These are phyloP conservation scores for Nesidiocoris tenuis DNA, from an alignment of 2,888 invertebrate genomes.

Conservation along the genomic window DNA sequence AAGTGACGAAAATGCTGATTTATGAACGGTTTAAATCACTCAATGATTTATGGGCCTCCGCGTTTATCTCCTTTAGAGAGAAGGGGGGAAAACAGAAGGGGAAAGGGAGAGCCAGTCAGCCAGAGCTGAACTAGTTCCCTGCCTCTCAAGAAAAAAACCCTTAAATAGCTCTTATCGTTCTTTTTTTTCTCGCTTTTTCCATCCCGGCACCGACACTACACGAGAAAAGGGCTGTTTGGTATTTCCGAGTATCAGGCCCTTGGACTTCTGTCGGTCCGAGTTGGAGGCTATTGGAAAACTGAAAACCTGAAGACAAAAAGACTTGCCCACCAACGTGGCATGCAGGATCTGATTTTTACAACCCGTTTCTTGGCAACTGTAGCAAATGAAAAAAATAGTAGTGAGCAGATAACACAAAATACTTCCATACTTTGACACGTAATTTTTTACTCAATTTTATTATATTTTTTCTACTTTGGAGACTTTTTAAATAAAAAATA, in stretches of 20 bases:
- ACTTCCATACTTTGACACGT: too few relatives aligned
- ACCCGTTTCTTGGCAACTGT: neutral
- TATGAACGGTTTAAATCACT: constrained; percentile 41
- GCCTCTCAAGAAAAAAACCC: neutral
- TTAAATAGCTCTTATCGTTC: constrained; percentile 14
- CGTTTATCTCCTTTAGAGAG: constrained; percentile 31
- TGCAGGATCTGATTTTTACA: neutral
- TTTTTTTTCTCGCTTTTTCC: neutral
- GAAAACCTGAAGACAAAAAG: neutral
- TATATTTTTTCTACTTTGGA: too few relatives aligned
- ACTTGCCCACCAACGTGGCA: neutral
- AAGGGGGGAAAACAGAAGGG: constrained; percentile 24
- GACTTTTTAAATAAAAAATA: too few relatives aligned
- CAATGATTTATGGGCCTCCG: constrained; percentile 32
- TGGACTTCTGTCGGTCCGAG: neutral
- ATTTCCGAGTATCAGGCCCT: too few relatives aligned
- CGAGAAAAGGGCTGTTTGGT: neutral
- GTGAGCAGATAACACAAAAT: too few relatives aligned
- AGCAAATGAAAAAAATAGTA: neutral
- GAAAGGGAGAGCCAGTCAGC: neutral
- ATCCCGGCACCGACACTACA: neutral
- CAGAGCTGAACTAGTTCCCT: neutral
- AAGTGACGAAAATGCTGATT: constrained; percentile 41
- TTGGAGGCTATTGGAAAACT: neutral
- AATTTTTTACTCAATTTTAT: too few relatives aligned